A percentile compares a stretch with the other conserved stretches of the same genome.
These are phyloP conservation scores for Morpho helenor DNA, from an alignment of 2,888 invertebrate genomes.

Conservation along the genomic window DNA sequence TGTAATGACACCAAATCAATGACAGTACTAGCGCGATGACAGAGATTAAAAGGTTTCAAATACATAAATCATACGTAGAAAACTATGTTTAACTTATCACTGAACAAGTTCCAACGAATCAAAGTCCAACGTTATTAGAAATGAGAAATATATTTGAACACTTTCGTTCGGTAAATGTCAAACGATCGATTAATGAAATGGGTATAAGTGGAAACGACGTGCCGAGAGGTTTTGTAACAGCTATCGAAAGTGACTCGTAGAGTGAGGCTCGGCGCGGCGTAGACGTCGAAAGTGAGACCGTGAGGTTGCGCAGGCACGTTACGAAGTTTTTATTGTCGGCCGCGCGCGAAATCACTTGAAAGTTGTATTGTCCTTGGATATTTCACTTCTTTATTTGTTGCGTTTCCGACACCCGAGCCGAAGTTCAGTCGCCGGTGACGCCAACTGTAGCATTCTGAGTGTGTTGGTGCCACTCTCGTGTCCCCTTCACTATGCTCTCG, in stretches of 20 bases:
- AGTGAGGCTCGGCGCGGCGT: conserved; percentile 49
- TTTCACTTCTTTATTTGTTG: conserved; percentile 76
- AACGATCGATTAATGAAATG: conserved; percentile 27
- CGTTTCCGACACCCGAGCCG: conserved; percentile 70
- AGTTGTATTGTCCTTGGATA: conserved; percentile 78
- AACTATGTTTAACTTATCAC: conserved; percentile 4
- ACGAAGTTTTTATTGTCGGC: conserved; percentile 78
- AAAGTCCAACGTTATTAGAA: conserved; percentile 14
- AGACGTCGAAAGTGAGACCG: conserved; percentile 75
- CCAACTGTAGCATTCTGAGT: conserved; percentile 50
- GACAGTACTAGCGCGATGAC: conserved; percentile 48
- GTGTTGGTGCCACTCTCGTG: conserved; percentile 42
- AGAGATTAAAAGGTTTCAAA: conserved; percentile 45
- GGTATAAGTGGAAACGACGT: conserved; percentile 56
- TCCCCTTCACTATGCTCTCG: conserved; percentile 61
- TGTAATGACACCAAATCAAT: conserved; percentile 56
- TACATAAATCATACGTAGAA: conserved; percentile 20
- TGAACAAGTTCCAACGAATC: conserved; percentile 5
- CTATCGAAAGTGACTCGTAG: conserved; percentile 67
- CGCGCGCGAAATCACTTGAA: conserved; percentile 78
- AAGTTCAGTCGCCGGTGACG: conserved; percentile 61
- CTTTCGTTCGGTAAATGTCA: conserved; percentile 27
- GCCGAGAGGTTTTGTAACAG: conserved; percentile 67
- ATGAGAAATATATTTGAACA: conserved; percentile 13
- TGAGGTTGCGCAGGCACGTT: conserved; percentile 75